Evolutionary conservation across 2,888 invertebrate genomes (phyloP).

Genomic region (Cataglyphis livida): DNA sequence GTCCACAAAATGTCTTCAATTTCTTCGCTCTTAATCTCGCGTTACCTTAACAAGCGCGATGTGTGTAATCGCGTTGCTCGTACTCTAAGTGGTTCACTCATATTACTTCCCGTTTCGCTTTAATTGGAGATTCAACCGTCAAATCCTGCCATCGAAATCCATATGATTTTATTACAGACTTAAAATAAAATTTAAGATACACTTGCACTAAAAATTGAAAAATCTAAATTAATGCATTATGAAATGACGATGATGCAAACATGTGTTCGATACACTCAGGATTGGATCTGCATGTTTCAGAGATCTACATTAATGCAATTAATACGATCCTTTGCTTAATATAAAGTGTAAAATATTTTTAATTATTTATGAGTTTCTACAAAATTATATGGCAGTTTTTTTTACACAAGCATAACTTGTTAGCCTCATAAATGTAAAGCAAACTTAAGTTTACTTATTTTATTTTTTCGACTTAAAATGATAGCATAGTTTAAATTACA

Average conservation of each 20-base stretch:
- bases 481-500: background rate
- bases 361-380: too few relatives aligned
- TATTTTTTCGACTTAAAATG: background rate
- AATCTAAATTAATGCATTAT: conserved; percentile 17
- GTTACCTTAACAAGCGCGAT: conserved; percentile 55
- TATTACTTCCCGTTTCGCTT: conserved; percentile 43
- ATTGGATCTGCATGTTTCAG: conserved; percentile 8
- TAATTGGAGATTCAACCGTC: background rate
- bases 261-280: background rate
- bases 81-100: conserved; percentile 43
- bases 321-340: background rate
- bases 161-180: background rate
- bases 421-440: background rate
- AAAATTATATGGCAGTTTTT: too few relatives aligned
- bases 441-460: background rate
- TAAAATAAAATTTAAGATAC: conserved; percentile 33
- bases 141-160: conserved; percentile 1
- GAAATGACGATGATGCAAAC: conserved; percentile 23
- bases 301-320: background rate
- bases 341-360: background rate
- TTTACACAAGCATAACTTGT: background rate
- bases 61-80: conserved; percentile 36
- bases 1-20: conserved; percentile 54
- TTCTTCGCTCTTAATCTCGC: conserved; percentile 26
- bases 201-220: background rate